Base-by-base conservation (phyloP, 2,113 vertebrate genomes). In the Nothocercus nigrocapillus region DNA sequence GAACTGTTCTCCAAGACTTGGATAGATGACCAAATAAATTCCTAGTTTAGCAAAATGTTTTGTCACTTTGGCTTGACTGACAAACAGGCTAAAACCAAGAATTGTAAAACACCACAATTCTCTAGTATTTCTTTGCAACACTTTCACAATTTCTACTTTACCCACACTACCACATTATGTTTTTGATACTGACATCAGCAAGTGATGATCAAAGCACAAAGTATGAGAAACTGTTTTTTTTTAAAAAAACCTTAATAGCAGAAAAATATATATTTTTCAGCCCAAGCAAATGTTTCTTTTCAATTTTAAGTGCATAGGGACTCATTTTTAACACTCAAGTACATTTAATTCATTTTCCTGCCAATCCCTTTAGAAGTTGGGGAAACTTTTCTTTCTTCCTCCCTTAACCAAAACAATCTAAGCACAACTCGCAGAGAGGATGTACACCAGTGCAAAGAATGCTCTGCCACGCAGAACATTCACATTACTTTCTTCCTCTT, bases 1-100 rank as follows among this genome's bases (percentile, higher is more conserved):
- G 28, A 94, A 47, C 42, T 49, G 30, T 64, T 90, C 68, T 56
- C 49, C 25, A 18, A 90, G 40, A 85, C 16, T 61, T 47, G 27
- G 25, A 81, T 38, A 90, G 90, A 75, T 18, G 3, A 86, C 11
- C 2, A n/a, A 93, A 84, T 64, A 70, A 81, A 51, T 56, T 81
- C 38, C 54, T 78, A 75, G 21, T 68, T 91, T 59, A 61, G 27
- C 30, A 74, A 86, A 88, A 83, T 83, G 56, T 62, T 82, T 72
- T 72, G 1, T 69, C 56, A 30, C 12, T 78, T 88, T 11, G 27
- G 11, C 69, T n/a, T 75, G 20, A 38, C 56, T 56, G 73, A 63
- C 18, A 67, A 36, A 51, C 25, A 51, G 19, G 47, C 9, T 80
- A 67, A 74, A 86, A 14, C 5, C 11, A 20, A 45, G 51, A 70